Evolutionary conservation across 2,113 vertebrate genomes (phyloP), one percentile per base, ranked within the genome.

Genomic region (Dipodomys spectabilis): DNA sequence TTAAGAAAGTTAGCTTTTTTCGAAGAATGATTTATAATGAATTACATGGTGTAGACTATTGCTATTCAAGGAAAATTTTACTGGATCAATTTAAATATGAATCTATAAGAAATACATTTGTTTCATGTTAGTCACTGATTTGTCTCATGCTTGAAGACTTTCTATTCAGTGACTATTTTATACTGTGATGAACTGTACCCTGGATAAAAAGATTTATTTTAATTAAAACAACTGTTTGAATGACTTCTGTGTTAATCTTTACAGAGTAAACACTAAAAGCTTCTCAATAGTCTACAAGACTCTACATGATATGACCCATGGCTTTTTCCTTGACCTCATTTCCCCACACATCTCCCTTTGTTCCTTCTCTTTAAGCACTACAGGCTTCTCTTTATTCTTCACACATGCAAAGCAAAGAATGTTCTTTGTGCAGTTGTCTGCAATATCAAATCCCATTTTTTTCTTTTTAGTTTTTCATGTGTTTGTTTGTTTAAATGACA

Each of bases 221-320:
- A 98, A 98, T 98, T 97, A 97, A 97, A 97, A 96, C 92, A 97
- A 97, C 91, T 96, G 88, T 95, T 97, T 93, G n/a, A 83, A 94
- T 96, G 92, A 97, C 86, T 98, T 96, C 86, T 11, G 74, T 94
- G 92, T 97, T 97, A 97, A 93, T 97, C 88, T 90, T 97, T 96
- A 92, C 23, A 95, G 32, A 82, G 57, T 86, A 87, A 94, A 94
- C 73, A 74, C 32, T 28, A 67, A 92, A 92, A 82, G 67, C 30
- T 91, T 90, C 64, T 87, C 89, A 94, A n/a, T 57, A 79, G 87
- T 94, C 74, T 73, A 23, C 23, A 79, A 64, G 79, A 16, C 65
- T 86, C 64, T 92, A 9, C 8, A 19, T 65, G 60, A 74, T 82
- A 39, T 78, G 82, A 45, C 45, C 57, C 25, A 6, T 53, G 28